These are phyloP conservation scores for Prunella himalayana DNA, from an alignment of 2,113 vertebrate species.

Conservation along the genomic window DNA sequence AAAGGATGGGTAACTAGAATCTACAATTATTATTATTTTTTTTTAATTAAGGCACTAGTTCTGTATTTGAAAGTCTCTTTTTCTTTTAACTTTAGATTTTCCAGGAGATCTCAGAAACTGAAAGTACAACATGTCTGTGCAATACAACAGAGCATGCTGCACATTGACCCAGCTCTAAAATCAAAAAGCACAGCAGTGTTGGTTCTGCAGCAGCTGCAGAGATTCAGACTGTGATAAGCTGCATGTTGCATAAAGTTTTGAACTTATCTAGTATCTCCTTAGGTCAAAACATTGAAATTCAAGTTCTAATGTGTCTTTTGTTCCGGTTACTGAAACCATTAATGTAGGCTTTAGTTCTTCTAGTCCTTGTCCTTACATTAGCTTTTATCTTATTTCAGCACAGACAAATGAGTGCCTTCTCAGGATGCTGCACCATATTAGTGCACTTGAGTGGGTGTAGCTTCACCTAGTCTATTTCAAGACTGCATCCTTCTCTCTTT, in stretches of 20 bases:
- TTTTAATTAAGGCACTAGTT: not conserved
- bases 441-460: not conserved
- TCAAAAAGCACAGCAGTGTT: fast-evolving
- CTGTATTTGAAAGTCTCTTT: not conserved
- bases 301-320: not conserved
- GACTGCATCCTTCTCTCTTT: not conserved
- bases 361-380: not conserved
- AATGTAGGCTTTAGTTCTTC: not conserved
- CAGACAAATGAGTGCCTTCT: not conserved
- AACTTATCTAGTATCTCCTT: not conserved
- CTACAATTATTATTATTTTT: not conserved
- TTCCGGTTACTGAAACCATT: not conserved
- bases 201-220: not conserved
- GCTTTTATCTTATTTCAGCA: not conserved
- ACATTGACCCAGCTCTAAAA: not conserved
- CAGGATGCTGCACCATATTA: not conserved
- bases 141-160: not conserved
- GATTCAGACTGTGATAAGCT: not conserved
- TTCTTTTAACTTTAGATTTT: not conserved
- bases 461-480: not conserved
- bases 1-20: not conserved
- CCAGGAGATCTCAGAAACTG: not conserved
- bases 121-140: not conserved
- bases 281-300: not conserved
- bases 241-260: not conserved